Evolutionary conservation across 2,888 invertebrate species (phyloP), one percentile per base, ranked within the genome.

Genomic region (Trimorus sp.): DNA sequence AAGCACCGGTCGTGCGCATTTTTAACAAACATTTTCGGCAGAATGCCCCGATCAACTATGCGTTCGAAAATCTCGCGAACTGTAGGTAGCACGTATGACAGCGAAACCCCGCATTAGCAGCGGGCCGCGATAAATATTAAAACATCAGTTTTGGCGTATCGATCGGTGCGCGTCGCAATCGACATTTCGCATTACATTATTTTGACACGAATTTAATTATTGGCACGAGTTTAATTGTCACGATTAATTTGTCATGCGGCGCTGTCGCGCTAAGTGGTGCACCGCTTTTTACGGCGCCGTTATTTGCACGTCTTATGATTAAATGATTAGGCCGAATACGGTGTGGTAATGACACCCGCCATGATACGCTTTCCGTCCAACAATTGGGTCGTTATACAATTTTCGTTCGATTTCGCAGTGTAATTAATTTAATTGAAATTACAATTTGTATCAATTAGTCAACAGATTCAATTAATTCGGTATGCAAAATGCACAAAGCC

Each of bases 141-240:
- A 45, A 51, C 37, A 37, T 38, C 26, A 51, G n/a, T 40, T 40
- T 53, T 37, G 36, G 12, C 16, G 9, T 51, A 65, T 53, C 53
- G 65, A 65, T 53, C 49, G 63, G 9, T 11, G 37, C 48, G 45
- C 26, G 26, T 26, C 26, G 26, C 26, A 26, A 4, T 36, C n/a
- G 45, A n/a, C n/a, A 48, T 53, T 51, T 48, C 53, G 36, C n/a
- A 36, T 38, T 53, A 68, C 65, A n/a, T 45, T 68, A 45, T 56
- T 56, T 56, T 45, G 36, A 45, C 40, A 56, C 56, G 42, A 68
- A 68, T 68, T 68, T 56, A 56, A 54, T 68, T 56, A 56, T 68
- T 36, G 36, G 36, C 26, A 37, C 14, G n/a, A 36, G 42, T 68
- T n/a, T 54, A 68, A 68, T 54, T 68, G 45, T 68, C 56, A 54